A percentile compares a stretch with the other conserved stretches of the same genome.
phyloP scores from a whole-genome alignment of 2,113 vertebrate species.

The Neolamprologus cancellatus region DNA sequence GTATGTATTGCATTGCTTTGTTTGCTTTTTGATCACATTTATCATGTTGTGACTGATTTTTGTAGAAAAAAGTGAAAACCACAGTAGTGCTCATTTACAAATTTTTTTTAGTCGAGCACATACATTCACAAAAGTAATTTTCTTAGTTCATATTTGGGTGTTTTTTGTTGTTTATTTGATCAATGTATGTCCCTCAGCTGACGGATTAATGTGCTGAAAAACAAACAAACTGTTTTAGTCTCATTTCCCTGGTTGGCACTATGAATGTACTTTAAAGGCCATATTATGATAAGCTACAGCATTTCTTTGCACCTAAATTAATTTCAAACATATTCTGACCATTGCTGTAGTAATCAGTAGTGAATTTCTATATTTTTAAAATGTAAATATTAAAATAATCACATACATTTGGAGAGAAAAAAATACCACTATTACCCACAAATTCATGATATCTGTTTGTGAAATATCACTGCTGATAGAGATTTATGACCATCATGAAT shows the following conservation, averaged over 20 bases:
- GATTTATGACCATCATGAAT: neutral
- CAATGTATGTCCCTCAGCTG: neutral
- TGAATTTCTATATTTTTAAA: constrained; percentile 43
- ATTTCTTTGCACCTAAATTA: constrained; percentile 43
- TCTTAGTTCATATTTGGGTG: neutral
- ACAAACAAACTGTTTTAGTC: neutral
- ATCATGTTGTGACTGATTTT: neutral
- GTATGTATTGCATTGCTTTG: neutral
- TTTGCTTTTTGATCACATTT: neutral
- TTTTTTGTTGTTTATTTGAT: neutral
- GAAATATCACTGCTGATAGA: neutral
- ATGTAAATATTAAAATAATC: neutral
- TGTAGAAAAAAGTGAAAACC: neutral
- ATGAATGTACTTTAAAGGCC: constrained; percentile 57
- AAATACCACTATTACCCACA: neutral
- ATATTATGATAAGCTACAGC: constrained; percentile 20
- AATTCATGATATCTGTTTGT: neutral
- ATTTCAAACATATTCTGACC: constrained; percentile 42
- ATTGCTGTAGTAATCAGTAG: neutral
- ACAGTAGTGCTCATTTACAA: neutral
- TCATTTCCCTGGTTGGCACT: neutral
- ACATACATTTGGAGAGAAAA: neutral
- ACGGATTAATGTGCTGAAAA: neutral
- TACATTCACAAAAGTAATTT: neutral
- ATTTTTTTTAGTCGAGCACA: neutral